Evolutionary conservation across 2,797 vertebrate species (phyloP), one percentile per base, ranked within the genome.

Genomic region (Buphagus erythrorhynchus): DNA sequence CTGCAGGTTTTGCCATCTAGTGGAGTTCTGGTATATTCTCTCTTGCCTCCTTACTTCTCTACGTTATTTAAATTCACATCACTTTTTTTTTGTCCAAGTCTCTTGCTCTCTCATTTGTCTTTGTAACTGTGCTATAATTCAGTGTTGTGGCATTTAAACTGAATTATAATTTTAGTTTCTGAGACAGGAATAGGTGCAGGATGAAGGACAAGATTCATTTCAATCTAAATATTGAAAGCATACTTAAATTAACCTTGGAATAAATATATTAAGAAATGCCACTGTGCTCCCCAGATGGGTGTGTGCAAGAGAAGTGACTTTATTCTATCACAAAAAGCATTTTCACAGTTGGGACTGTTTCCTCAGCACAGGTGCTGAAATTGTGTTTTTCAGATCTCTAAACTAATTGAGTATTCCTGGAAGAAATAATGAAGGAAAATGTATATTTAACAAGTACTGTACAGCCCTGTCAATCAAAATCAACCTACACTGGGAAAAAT

Each of bases 381-480:
- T 24, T 13, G 13, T 71, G 46, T 8, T 80, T 83, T 79, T 93
- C 46, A 86, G 18, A 43, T 74, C 35, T 77, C 72, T 65, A n/a
- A 89, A 67, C 35, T 67, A 69, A 73, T 48, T 83, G 46, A 83
- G 16, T 68, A 65, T 78, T 91, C 72, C 61, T 93, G 85, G 79
- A 90, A 91, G 54, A 86, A 90, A 65, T 58, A 88, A 91, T 28
- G 17, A 65, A 63, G 42, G 55, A 86, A 81, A 83, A 81, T 33
- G 24, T 69, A 15, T 67, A 75, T 81, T 86, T 6, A 5, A 68
- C 42, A 85, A 92, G 29, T 42, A 43, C n/a, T 83, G 91, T 78
- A 75, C 38, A 91, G 69, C 26, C 46, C 59, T 57, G 91, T 72
- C 91, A 92, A 55, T 96, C 87, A 88, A 92, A 86, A 89, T 43